These are phyloP conservation scores for Zoanthus sociatus DNA, from an alignment of 92 coral and sea anemone species.

Conservation along the genomic window DNA sequence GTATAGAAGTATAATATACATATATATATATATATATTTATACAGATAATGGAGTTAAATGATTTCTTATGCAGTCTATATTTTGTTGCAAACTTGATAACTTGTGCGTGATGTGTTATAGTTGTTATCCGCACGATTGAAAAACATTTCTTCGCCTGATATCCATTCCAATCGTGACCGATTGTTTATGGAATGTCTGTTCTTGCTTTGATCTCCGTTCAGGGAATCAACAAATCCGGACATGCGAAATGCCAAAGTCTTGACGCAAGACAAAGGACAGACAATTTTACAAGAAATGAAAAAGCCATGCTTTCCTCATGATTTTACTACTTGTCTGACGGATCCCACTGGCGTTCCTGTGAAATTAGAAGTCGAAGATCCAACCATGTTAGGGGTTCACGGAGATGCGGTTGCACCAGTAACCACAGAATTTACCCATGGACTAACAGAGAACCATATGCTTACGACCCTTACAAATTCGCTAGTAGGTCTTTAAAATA, in stretches of 20 bases:
- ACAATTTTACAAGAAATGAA: constrained; percentile 74
- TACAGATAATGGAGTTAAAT: constrained; percentile 69
- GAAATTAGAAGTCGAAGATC: constrained; percentile 94
- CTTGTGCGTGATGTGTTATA: constrained; percentile 62
- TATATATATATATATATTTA: no score
- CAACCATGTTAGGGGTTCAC: constrained; percentile 84
- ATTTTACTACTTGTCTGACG: constrained; percentile 82
- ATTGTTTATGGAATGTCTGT: constrained; percentile 50
- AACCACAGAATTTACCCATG: constrained; percentile 87
- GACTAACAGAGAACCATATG: constrained; percentile 96
- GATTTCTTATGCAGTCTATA: constrained; percentile 65
- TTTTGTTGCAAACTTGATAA: constrained; percentile 79
- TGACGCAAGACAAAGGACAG: constrained; percentile 79
- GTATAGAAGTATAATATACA: background rate
- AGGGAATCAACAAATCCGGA: constrained; percentile 87
- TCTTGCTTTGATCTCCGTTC: constrained; percentile 37
- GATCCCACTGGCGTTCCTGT: constrained; percentile 79
- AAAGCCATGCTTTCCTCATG: constrained; percentile 82
- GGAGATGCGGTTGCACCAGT: constrained; percentile 81
- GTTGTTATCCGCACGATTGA: constrained; percentile 35
- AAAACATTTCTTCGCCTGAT: constrained; percentile 54
- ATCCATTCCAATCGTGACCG: constrained; percentile 59
- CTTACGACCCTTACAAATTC: constrained; percentile 93
- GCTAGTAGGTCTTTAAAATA: constrained; percentile 92
- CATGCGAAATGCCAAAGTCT: constrained; percentile 83